Percentiles rank a stretch among this genome's conserved stretches.
Conservation (phyloP, 1,140 invertebrate species). For the Coptotermes formosanus region DNA sequence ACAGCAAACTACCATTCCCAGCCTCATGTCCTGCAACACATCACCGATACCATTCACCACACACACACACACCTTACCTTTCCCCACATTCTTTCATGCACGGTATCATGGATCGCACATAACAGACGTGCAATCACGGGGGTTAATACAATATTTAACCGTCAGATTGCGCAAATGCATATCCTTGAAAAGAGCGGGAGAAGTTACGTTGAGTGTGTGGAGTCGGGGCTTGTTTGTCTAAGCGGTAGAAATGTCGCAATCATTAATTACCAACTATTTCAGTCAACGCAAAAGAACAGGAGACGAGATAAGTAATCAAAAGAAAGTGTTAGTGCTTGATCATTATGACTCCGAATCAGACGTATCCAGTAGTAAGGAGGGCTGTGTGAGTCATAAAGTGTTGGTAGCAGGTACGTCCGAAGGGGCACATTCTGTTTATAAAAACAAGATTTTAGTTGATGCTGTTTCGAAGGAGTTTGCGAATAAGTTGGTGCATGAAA, state of each 20-base stretch:
- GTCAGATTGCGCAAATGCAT: not conserved
- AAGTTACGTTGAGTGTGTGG: not conserved
- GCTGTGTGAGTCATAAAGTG: too few relatives aligned
- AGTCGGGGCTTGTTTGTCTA: not conserved
- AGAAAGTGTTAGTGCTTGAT: slow-evolving; percentile 24
- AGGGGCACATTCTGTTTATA: too few relatives aligned
- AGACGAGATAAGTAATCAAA: slow-evolving; percentile 15
- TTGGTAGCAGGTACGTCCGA: too few relatives aligned
- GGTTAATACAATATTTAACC: not conserved
- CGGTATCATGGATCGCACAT: not conserved
- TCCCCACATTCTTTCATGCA: too few relatives aligned
- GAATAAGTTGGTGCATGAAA: too few relatives aligned
- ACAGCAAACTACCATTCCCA: not conserved
- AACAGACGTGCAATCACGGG: not conserved
- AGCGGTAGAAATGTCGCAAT: slow-evolving; percentile 26
- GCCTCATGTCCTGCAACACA: too few relatives aligned
- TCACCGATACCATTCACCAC: too few relatives aligned
- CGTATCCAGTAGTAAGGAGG: too few relatives aligned
- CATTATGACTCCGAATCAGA: too few relatives aligned
- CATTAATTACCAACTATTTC: slow-evolving; percentile 30
- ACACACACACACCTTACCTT: too few relatives aligned
- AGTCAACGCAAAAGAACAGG: slow-evolving; percentile 31
- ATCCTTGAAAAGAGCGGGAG: not conserved
- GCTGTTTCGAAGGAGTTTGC: too few relatives aligned
- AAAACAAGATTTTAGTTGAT: too few relatives aligned